Percentiles rank a stretch among this genome's conserved stretches.
These are phyloP conservation scores for Elysia crispata DNA, from an alignment of 2,888 invertebrate genomes.

Conservation along the genomic window DNA sequence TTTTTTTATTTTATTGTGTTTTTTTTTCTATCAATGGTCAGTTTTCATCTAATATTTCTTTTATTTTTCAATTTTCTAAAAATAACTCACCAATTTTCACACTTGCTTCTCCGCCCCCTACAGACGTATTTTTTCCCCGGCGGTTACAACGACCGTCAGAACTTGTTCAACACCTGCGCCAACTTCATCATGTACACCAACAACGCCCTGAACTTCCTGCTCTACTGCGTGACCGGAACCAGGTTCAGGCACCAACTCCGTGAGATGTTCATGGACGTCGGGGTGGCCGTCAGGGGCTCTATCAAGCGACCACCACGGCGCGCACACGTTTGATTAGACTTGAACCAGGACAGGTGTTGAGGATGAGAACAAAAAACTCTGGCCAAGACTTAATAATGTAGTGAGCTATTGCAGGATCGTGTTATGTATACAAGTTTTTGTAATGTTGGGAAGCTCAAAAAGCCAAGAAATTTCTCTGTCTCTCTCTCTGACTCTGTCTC, in stretches of 20 bases:
- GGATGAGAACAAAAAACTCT: too few species aligned
- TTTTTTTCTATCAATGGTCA: too few species aligned
- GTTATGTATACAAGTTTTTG: too few species aligned
- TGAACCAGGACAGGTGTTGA: too few species aligned
- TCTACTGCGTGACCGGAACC: conserved; percentile 46
- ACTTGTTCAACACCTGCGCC: conserved; percentile 27
- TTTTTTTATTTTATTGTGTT: too few species aligned
- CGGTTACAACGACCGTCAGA: background rate
- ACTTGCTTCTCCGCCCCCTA: background rate
- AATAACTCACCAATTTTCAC: background rate
- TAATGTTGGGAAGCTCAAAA: too few species aligned
- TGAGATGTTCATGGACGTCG: conserved; percentile 27
- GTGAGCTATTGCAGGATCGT: too few species aligned
- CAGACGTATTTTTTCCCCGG: conserved; percentile 1
- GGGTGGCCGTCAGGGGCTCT: background rate
- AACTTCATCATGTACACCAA: conserved; percentile 47
- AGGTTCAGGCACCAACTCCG: conserved; percentile 35
- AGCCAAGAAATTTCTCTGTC: too few species aligned
- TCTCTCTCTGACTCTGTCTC: too few species aligned
- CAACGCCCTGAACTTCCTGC: conserved; percentile 43
- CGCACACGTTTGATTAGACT: too few species aligned
- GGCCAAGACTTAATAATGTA: too few species aligned
- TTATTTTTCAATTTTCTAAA: background rate
- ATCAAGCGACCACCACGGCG: background rate
- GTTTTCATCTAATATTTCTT: too few species aligned